phyloP scores from a whole-genome alignment of 2,888 invertebrate species.

The Campopleginae sp. region DNA sequence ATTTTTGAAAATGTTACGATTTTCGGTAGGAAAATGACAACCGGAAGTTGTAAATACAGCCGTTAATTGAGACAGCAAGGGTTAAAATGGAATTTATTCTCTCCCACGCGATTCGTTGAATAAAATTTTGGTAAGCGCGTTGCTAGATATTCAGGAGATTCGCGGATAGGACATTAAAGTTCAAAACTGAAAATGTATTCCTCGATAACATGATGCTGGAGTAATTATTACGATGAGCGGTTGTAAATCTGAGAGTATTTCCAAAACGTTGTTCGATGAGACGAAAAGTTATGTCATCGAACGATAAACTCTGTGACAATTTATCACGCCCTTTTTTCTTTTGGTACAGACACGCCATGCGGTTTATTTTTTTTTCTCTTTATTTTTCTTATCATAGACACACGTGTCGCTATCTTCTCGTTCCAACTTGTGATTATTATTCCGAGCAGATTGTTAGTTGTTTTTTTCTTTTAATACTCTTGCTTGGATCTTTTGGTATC shows the following conservation, averaged over 20 bases:
- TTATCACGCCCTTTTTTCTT: conserved; percentile 47
- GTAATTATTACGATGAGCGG: neutral
- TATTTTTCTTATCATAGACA: conserved; percentile 23
- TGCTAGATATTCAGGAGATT: neutral
- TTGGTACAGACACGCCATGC: neutral
- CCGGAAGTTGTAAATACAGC: neutral
- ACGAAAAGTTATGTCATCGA: neutral
- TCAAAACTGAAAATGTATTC: neutral
- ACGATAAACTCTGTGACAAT: conserved; percentile 40
- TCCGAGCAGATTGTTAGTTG: neutral
- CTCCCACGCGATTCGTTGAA: neutral
- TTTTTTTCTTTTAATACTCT: neutral
- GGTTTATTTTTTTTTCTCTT: conserved; percentile 21
- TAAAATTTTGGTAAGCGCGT: neutral
- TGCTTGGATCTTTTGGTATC: neutral
- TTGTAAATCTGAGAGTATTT: conserved; percentile 21
- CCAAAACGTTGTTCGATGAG: neutral
- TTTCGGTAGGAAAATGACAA: neutral
- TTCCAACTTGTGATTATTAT: conserved; percentile 12
- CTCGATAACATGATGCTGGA: neutral
- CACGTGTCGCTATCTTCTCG: conserved; percentile 7
- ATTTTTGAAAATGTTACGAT: no score
- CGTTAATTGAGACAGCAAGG: no score
- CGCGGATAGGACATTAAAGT: neutral
- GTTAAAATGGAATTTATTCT: neutral